Conservation (phyloP, 2,888 invertebrate genomes). For the Proisotoma minuta region DNA sequence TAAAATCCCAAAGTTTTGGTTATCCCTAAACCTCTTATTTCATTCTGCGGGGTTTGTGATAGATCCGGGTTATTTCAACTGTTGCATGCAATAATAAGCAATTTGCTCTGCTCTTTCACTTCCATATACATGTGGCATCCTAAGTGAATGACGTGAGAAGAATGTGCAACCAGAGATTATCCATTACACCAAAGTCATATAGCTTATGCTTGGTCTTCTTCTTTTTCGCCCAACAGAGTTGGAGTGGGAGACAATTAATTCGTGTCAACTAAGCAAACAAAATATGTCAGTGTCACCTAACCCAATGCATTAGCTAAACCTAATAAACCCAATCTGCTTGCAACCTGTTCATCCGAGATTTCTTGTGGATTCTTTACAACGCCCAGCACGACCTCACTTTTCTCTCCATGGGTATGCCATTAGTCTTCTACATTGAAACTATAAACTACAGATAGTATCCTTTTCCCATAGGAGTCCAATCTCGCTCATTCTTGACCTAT, state of each 20-base stretch:
- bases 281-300: conserved; percentile 1
- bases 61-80: background rate
- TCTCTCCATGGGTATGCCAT: no score
- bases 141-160: background rate
- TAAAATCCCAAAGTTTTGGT: no score
- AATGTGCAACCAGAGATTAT: conserved; percentile 1
- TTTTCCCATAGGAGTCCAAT: no score
- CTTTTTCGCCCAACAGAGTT: background rate
- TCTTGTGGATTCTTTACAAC: no score
- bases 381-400: no score
- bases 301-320: background rate
- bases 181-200: background rate
- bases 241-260: background rate
- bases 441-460: no score
- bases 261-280: background rate
- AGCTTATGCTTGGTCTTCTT: background rate
- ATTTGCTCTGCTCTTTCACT: background rate
- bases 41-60: no score
- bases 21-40: no score
- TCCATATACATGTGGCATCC: background rate
- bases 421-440: no score
- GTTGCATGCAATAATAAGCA: background rate
- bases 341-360: no score
- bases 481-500: no score
- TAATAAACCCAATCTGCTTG: no score